Evolutionary conservation across 1,140 invertebrate species (phyloP).

Genomic region (Dryas iulia): DNA sequence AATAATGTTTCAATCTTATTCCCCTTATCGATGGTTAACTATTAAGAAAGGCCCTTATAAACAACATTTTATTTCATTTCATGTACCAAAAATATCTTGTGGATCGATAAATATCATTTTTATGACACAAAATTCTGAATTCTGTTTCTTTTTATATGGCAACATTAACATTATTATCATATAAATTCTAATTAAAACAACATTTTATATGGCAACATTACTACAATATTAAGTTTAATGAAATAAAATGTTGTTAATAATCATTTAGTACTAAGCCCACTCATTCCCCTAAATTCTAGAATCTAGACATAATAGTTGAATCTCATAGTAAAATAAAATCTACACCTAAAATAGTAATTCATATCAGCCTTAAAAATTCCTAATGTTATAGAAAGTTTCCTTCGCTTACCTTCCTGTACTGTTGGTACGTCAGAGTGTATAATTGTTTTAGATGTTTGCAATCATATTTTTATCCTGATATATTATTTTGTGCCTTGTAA

Average conservation of each 20-base stretch:
- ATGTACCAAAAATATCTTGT: not conserved
- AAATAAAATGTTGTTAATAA: conserved; percentile 20
- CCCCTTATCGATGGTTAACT: conserved; percentile 65
- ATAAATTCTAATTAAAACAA: too few relatives aligned
- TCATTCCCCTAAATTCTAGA: conserved; percentile 27
- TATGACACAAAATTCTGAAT: too few relatives aligned
- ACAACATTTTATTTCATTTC: conserved; percentile 38
- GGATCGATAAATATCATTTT: not conserved
- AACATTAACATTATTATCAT: not conserved
- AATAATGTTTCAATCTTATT: conserved; percentile 50
- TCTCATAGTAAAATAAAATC: conserved; percentile 28
- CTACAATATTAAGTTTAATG: not conserved
- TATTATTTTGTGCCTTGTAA: conserved; percentile 75
- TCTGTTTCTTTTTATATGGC: too few relatives aligned
- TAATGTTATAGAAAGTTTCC: conserved; percentile 40
- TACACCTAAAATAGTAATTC: conserved; percentile 30
- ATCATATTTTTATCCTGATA: conserved; percentile 49
- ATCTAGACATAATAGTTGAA: conserved; percentile 25
- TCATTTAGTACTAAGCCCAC: conserved; percentile 32
- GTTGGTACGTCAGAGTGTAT: conserved; percentile 49
- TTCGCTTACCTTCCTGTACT: conserved; percentile 50
- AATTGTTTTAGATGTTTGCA: conserved; percentile 48
- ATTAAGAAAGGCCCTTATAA: conserved; percentile 37
- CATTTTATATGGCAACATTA: not conserved
- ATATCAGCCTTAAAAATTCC: conserved; percentile 50